phyloP scores from a whole-genome alignment of 2,113 vertebrate species.

The Oenanthe melanoleuca region DNA sequence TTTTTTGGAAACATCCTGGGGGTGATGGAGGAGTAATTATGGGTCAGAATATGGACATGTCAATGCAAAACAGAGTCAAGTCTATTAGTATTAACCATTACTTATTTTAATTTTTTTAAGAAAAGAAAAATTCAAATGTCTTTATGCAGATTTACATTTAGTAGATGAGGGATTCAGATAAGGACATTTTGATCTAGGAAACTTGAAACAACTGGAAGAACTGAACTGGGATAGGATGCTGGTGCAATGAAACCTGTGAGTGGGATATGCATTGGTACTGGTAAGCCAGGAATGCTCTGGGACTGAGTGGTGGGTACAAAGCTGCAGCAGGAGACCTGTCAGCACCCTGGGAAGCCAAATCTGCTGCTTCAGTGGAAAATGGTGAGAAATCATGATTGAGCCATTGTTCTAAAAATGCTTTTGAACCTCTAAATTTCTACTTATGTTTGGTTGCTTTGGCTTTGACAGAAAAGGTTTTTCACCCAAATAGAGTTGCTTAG shows the following conservation, averaged over 20 bases:
- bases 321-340: not conserved
- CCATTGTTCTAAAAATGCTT: not conserved
- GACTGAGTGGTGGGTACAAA: not conserved
- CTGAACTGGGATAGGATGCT: not conserved
- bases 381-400: not conserved
- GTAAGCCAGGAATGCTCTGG: not conserved
- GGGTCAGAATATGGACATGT: not conserved
- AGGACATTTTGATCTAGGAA: not conserved
- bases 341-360: not conserved
- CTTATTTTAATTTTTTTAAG: not conserved
- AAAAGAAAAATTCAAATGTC: not conserved
- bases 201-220: not conserved
- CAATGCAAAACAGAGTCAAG: not conserved
- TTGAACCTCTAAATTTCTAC: not conserved
- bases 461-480: not conserved
- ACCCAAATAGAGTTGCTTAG: not conserved
- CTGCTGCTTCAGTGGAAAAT: not conserved
- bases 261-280: not conserved
- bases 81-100: not conserved
- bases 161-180: not conserved
- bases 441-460: not conserved
- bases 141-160: not conserved
- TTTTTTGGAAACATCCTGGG: not conserved
- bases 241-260: not conserved
- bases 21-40: not conserved